Percentiles rank a stretch among this genome's conserved stretches.
Evolutionary conservation across 2,888 invertebrate genomes (phyloP).

Genomic region (Boloria euphrosyne): DNA sequence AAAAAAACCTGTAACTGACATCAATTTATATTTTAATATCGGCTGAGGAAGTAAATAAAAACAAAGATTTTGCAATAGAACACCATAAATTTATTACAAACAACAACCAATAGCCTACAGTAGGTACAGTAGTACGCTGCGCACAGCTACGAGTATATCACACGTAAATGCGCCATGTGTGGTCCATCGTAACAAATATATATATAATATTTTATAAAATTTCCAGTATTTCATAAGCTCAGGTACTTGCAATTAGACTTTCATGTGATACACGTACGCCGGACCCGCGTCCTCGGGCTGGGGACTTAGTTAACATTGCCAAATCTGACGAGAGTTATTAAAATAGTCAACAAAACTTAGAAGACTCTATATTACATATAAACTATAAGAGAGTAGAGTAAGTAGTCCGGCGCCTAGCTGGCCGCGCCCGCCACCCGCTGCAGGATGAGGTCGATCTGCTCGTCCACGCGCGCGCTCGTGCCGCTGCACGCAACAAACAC

Average conservation of each 20-base stretch:
- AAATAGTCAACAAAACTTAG: neutral
- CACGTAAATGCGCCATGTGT: conserved; percentile 32
- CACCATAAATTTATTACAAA: conserved; percentile 33
- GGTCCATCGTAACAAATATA: conserved; percentile 11
- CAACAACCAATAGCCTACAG: conserved; percentile 21
- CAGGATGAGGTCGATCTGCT: conserved; percentile 89
- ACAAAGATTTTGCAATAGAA: conserved; percentile 19
- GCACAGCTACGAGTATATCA: conserved; percentile 25
- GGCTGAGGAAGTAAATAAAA: conserved; percentile 11
- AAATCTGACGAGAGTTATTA: neutral
- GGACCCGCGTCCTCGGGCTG: neutral
- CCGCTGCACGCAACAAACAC: conserved; percentile 72
- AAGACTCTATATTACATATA: conserved; percentile 6
- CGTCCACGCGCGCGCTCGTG: conserved; percentile 90
- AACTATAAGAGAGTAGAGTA: too few relatives aligned
- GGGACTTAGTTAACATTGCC: neutral
- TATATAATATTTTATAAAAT: conserved; percentile 19
- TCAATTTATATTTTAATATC: too few relatives aligned
- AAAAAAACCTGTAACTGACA: too few relatives aligned
- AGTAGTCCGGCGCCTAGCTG: conserved; percentile 29
- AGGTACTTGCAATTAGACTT: conserved; percentile 34
- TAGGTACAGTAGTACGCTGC: conserved; percentile 3
- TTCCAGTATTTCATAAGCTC: conserved; percentile 28
- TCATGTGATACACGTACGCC: neutral
- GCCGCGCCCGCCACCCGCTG: conserved; percentile 70